phyloP scores from a whole-genome alignment of 2,888 invertebrate species.

The Metalampra italica region DNA sequence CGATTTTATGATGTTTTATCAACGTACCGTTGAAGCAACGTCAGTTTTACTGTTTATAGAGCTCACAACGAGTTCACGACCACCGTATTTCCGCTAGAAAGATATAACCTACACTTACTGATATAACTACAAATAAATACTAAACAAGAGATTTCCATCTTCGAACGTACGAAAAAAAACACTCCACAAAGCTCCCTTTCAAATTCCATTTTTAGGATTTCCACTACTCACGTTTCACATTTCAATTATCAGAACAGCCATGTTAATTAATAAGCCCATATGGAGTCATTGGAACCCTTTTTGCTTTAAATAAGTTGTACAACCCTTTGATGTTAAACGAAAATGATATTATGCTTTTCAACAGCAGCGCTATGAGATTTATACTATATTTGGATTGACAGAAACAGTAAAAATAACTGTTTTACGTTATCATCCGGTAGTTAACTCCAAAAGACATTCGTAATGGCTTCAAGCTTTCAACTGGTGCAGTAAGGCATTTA shows the following conservation, averaged over 20 bases:
- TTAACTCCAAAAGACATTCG: conserved; percentile 25
- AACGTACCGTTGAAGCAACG: conserved; percentile 52
- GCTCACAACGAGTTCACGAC: conserved; percentile 7
- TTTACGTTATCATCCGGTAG: conserved; percentile 40
- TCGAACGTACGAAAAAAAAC: too few relatives aligned
- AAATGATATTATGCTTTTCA: conserved; percentile 42
- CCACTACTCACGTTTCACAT: conserved; percentile 42
- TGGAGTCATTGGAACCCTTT: conserved; percentile 30
- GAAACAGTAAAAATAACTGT: conserved; percentile 32
- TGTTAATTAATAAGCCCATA: conserved; percentile 46
- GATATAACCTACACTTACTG: too few relatives aligned
- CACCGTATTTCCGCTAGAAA: conserved; percentile 26
- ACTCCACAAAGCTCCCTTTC: conserved; percentile 16
- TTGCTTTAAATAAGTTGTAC: conserved; percentile 31
- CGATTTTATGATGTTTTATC: conserved; percentile 61
- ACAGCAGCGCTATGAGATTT: conserved; percentile 28
- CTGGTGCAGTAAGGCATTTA: conserved; percentile 17
- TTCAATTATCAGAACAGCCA: conserved; percentile 48
- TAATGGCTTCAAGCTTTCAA: conserved; percentile 32
- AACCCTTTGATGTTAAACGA: conserved; percentile 47
- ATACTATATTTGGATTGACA: conserved; percentile 32
- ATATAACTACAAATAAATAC: conserved; percentile 12
- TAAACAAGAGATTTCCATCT: too few relatives aligned
- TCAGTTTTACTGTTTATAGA: conserved; percentile 42
- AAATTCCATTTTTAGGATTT: conserved; percentile 25